A percentile compares a stretch with the other conserved stretches of the same genome.
Conservation (phyloP, 2,113 vertebrate genomes). For the Fregata magnificens region DNA sequence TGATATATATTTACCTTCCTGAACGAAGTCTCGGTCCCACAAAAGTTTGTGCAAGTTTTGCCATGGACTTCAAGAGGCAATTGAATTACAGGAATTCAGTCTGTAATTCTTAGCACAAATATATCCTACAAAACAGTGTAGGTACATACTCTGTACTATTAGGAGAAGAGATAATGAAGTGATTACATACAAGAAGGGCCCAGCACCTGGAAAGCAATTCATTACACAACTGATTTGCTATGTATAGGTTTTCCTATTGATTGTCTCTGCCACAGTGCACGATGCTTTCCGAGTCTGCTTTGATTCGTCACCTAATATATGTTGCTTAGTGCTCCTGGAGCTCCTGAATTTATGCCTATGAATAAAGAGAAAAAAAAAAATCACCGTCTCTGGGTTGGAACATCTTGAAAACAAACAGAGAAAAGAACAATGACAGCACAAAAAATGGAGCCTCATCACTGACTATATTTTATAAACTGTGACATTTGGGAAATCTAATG, state of each 20-base stretch:
- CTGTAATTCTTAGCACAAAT: not conserved
- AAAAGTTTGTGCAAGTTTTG: not conserved
- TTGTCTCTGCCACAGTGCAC: not conserved
- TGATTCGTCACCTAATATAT: not conserved
- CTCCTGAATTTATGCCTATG: not conserved
- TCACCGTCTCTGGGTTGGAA: not conserved
- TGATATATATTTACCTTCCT: not conserved
- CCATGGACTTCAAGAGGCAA: not conserved
- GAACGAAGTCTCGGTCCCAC: not conserved
- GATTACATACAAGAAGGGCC: not conserved
- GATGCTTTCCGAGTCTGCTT: not conserved
- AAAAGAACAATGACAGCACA: not conserved
- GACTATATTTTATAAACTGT: not conserved
- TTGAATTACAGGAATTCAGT: not conserved
- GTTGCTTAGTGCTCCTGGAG: not conserved
- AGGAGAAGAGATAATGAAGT: not conserved
- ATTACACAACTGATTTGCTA: not conserved
- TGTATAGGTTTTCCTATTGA: not conserved
- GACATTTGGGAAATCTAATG: not conserved
- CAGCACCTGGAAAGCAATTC: not conserved
- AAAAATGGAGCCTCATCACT: not conserved
- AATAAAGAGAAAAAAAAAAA: not conserved
- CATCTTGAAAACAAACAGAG: not conserved
- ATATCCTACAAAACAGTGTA: not conserved
- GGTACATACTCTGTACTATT: not conserved